Percentiles rank a stretch among this genome's conserved stretches.
Conservation (phyloP, 2,113 vertebrate species). For the Neoarius graeffei region DNA sequence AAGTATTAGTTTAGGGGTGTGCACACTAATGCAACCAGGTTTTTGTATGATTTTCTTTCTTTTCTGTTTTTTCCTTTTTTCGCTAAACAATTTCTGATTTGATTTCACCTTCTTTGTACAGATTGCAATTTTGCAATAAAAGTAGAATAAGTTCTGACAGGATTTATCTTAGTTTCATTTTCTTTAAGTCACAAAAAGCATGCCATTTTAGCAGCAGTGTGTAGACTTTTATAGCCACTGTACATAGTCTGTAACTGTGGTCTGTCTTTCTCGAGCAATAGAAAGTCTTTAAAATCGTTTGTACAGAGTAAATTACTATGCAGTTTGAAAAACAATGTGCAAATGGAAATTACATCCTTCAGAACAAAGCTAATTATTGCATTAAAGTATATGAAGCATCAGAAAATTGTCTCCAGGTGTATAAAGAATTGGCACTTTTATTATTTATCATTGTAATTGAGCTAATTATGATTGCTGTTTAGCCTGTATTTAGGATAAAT, state of each 20-base stretch:
- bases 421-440: conserved; percentile 67
- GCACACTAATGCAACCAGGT: too few relatives aligned
- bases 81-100: too few relatives aligned
- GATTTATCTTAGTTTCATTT: too few relatives aligned
- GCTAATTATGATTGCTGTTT: conserved; percentile 67
- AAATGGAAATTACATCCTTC: conserved; percentile 49
- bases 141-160: too few relatives aligned
- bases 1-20: too few relatives aligned
- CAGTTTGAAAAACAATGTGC: conserved; percentile 43
- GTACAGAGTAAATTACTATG: conserved; percentile 37
- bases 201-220: too few relatives aligned
- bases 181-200: too few relatives aligned
- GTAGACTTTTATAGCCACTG: not conserved
- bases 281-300: conserved; percentile 24
- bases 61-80: too few relatives aligned
- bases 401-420: conserved; percentile 74
- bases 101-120: too few relatives aligned
- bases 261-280: conserved; percentile 9
- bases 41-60: too few relatives aligned
- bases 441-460: conserved; percentile 68
- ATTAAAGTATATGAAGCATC: conserved; percentile 56
- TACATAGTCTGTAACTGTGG: not conserved
- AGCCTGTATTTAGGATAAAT: conserved; percentile 52
- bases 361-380: conserved; percentile 69
- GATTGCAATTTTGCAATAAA: too few relatives aligned